Base-by-base conservation (phyloP, 1,140 invertebrate genomes). In the Heliothis virescens region DNA sequence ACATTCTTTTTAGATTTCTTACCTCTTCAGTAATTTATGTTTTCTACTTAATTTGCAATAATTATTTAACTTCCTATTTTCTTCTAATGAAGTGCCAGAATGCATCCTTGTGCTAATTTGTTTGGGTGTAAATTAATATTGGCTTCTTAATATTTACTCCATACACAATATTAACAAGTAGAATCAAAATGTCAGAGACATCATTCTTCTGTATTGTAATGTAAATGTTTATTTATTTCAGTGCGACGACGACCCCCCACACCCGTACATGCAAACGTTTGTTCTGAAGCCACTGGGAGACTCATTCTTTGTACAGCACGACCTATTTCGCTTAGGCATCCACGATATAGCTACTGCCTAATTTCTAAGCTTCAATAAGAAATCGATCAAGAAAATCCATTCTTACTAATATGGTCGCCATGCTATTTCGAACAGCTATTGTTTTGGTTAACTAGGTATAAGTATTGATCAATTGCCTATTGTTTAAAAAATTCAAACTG, bases 171-270 rank as follows among this genome's bases (percentile, higher is more conserved):
- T 63, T 41, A 16, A 48, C 41, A 3, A 41, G 29, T 47, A 63
- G 29, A 41, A 10, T 63, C 9, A n/a, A 41, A n/a, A 41, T 16
- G 34, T 41, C 34, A 41, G 1, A 41, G 34, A 41, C 60, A 63
- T 18, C 21, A 9, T 34, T 71, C 15, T 18, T 0, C n/a, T 15
- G 50, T 78, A 75, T 74, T 82, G 62, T 57, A 34, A 48, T 65
- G 47, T 52, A 71, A 53, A 50, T 83, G 63, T 79, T 21, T 81
- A 81, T 87, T 80, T 67, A 67, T 97, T 97, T 21, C 95, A 99
- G 98, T 97, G 98, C 89, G 98, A 99, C 91, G 98, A 99, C 80
- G 98, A 99, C 95, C 98, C 97, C 82, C 98, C 98, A 85, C 98
- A 99, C 92, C 97, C 97, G 69, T 99, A 97, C 94, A 97, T 97